phyloP scores from a whole-genome alignment of 2,888 invertebrate species.

The Tricholauxania praeusta region DNA sequence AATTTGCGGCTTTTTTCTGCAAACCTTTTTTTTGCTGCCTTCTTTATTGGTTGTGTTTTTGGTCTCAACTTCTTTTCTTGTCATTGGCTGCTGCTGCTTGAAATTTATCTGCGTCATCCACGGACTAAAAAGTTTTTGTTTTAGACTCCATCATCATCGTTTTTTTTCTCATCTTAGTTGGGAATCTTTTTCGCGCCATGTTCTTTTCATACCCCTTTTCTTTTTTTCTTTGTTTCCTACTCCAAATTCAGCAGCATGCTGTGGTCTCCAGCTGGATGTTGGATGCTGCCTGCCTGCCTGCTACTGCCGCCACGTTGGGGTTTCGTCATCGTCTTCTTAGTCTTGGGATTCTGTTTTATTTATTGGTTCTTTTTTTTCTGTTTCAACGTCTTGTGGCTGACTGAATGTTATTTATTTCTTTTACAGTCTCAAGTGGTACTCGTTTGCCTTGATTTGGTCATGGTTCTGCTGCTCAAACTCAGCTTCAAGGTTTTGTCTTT shows the following conservation, averaged over 20 bases:
- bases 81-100: slow-evolving; percentile 23
- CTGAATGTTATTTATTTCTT: slow-evolving; percentile 10
- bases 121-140: background rate
- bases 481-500: slow-evolving; percentile 35
- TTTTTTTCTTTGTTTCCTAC: slow-evolving; percentile 7
- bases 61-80: slow-evolving; percentile 23
- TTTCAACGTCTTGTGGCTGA: slow-evolving; percentile 22
- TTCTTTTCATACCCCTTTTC: slow-evolving; percentile 3
- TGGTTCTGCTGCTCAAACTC: slow-evolving; percentile 33
- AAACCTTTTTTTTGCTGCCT: background rate
- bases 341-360: slow-evolving; percentile 5
- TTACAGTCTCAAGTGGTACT: slow-evolving; percentile 47
- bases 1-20: background rate
- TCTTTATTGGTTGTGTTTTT: background rate
- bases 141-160: slow-evolving; percentile 28
- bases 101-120: slow-evolving; percentile 1
- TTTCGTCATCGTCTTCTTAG: too few relatives aligned
- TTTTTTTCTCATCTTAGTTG: slow-evolving; percentile 55
- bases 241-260: too few relatives aligned
- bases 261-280: too few relatives aligned
- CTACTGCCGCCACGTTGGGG: background rate
- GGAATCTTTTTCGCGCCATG: slow-evolving; percentile 37
- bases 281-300: background rate
- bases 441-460: slow-evolving; percentile 52
- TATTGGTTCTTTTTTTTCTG: slow-evolving; percentile 24